Conservation (phyloP, 2,888 invertebrate species). For the Drosophila robusta region DNA sequence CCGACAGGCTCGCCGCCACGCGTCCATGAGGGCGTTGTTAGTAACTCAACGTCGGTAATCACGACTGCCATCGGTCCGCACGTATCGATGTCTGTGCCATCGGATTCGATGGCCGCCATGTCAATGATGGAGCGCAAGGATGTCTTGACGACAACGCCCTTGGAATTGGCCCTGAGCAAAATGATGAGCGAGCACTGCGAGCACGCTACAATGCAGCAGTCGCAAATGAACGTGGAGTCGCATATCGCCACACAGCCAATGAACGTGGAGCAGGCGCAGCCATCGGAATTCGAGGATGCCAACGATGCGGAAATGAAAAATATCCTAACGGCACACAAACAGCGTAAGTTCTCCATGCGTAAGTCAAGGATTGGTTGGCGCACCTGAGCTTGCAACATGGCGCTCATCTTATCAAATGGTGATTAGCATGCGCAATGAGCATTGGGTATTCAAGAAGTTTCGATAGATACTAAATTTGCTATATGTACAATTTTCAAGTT, state of each 20-base stretch:
- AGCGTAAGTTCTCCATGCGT: conserved; percentile 47
- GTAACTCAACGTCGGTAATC: conserved; percentile 15
- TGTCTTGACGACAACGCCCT: background rate
- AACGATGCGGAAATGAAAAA: conserved; percentile 24
- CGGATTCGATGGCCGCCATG: conserved; percentile 22
- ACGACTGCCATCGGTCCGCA: background rate
- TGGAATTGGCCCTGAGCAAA: background rate
- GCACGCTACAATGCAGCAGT: background rate
- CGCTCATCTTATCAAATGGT: background rate
- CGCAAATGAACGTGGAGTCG: background rate
- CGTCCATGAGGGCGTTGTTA: conserved; percentile 23
- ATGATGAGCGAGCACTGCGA: background rate
- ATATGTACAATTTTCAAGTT: background rate
- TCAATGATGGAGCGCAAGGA: conserved; percentile 27
- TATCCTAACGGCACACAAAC: conserved; percentile 9
- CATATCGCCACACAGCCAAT: background rate
- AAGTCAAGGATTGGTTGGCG: conserved; percentile 23
- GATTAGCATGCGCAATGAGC: conserved; percentile 17
- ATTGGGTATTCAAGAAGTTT: background rate
- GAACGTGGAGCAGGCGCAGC: background rate
- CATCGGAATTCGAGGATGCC: conserved; percentile 5
- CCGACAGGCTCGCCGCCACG: conserved; percentile 90
- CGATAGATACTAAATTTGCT: background rate
- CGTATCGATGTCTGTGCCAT: conserved; percentile 10
- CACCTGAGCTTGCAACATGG: conserved; percentile 6